phyloP scores from a whole-genome alignment of 2,113 vertebrate genomes.

The Tragelaphus imberbis region DNA sequence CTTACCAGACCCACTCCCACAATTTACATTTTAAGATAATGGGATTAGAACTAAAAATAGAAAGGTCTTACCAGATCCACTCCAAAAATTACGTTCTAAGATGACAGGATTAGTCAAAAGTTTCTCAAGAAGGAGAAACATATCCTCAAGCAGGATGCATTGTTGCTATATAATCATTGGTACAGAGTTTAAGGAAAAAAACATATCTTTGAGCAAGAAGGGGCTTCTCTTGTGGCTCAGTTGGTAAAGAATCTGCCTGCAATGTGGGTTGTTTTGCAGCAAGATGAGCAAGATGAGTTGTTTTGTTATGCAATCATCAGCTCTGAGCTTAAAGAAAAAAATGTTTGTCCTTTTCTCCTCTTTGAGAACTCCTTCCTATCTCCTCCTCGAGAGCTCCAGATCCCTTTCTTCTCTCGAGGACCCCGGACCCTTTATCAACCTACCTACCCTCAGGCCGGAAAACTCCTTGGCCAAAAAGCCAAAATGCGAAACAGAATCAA shows the following conservation, averaged over 20 bases:
- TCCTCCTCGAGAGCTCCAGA: not conserved
- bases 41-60: not conserved
- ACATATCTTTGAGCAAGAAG: not conserved
- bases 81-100: not conserved
- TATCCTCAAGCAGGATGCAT: not conserved
- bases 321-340: not conserved
- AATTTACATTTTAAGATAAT: not conserved
- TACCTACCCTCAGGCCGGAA: rapidly evolving
- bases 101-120: not conserved
- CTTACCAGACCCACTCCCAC: not conserved
- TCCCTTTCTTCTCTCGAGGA: not conserved
- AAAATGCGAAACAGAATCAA: not conserved
- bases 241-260: not conserved
- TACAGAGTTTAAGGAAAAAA: not conserved
- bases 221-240: not conserved
- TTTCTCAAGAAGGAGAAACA: not conserved
- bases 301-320: not conserved
- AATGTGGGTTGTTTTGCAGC: not conserved
- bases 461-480: not conserved
- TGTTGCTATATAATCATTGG: not conserved
- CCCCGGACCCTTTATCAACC: not conserved
- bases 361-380: not conserved
- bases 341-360: not conserved
- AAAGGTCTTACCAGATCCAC: not conserved
- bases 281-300: not conserved